Percentiles rank a stretch among this genome's conserved stretches.
Conservation (phyloP, 2,113 vertebrate species). For the Accipiter cooperii region DNA sequence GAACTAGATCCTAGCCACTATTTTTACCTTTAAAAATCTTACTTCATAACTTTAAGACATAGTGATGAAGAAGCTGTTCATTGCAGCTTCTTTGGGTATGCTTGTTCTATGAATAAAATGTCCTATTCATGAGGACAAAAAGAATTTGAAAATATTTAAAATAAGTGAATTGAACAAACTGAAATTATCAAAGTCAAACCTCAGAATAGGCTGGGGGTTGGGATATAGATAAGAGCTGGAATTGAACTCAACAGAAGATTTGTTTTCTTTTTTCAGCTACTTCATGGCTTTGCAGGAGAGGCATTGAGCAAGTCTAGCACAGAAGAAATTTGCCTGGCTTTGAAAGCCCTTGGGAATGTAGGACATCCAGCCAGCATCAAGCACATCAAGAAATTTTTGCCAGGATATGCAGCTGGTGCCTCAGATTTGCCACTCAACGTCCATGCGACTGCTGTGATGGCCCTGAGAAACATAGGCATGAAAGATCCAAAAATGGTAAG, state of each 20-base stretch:
- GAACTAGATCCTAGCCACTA: neutral
- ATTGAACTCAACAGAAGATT: neutral
- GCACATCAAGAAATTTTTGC: conserved; percentile 65
- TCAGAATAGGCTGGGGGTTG: neutral
- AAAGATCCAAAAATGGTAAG: conserved; percentile 63
- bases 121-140: conserved; percentile 30
- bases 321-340: conserved; percentile 52
- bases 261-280: conserved; percentile 45
- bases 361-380: conserved; percentile 59
- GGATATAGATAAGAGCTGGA: conserved; percentile 7
- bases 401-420: conserved; percentile 18
- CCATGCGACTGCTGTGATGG: conserved; percentile 16
- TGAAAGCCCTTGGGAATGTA: conserved; percentile 66
- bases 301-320: conserved; percentile 6
- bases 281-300: conserved; percentile 58
- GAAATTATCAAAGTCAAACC: conserved; percentile 10
- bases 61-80: neutral
- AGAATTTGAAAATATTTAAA: conserved; percentile 34
- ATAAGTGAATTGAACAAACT: neutral
- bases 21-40: neutral
- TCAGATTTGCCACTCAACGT: conserved; percentile 13
- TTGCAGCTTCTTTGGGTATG: neutral
- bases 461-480: conserved; percentile 55
- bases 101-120: conserved; percentile 45
- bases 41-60: neutral